Base-by-base conservation (phyloP, 2,113 vertebrate genomes). In the Tangachromis dhanisi region DNA sequence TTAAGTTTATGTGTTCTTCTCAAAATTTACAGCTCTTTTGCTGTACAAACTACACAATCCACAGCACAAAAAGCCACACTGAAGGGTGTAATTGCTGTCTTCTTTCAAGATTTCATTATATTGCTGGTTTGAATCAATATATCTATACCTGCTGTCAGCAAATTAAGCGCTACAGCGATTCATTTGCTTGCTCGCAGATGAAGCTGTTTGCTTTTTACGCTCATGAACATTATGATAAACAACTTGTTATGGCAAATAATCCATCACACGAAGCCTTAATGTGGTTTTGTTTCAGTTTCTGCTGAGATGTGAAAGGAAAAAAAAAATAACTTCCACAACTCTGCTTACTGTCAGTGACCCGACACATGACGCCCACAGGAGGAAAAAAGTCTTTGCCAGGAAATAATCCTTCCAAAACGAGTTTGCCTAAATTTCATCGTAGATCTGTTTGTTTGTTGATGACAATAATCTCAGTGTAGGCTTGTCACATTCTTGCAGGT, bases 271-370 rank as follows among this genome's bases (percentile, higher is more conserved):
- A 8, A 68, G 81, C 54, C 38, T 83, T 80, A 33, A 81, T 88
- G 88, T 86, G 87, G 59, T 63, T 90, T 84, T 86, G 57, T 78
- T 86, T 87, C 40, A 35, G 26, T 87, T 90, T 87, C 80, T 57
- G 71, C 57, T 19, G 73, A 78, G 73, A 78, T 51, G 73, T 78
- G 17, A 78, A 78, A 78, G 73, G 73, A 12, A 78, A 78, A 76
- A 57, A 73, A 76, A 51, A 78, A 31, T 6, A 51, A 33, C 33
- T 66, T 80, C 66, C 29, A 73, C 40, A 51, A 51, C 8, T 90
- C 66, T 80, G 33, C 66, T 92, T 84, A 81, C 89, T 87, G 87
- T 92, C 86, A 92, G 35, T 85, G 80, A 91, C 61, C 61, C 57
- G 66, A 73, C 38, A 51, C 31, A 3, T 19, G 19, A 59, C 53